Conservation (phyloP, 2,797 vertebrate genomes). For the Sebastes nivosus region DNA sequence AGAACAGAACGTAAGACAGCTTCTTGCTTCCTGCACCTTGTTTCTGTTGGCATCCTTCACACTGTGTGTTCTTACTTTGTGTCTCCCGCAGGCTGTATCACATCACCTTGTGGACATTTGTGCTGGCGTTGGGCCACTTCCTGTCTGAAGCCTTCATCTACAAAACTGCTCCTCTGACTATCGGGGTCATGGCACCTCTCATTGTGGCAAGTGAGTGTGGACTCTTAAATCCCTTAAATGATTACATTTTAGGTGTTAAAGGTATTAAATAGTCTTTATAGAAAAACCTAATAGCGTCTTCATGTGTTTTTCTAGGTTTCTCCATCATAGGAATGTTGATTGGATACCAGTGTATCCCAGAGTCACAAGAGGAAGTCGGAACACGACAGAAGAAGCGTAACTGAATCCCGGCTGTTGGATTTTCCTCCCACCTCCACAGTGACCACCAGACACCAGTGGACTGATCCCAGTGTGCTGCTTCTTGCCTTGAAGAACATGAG, state of each 20-base stretch:
- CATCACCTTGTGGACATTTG: conserved; percentile 94
- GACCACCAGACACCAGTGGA: conserved; percentile 13
- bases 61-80: background rate
- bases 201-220: conserved; percentile 93
- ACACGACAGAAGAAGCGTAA: conserved; percentile 92
- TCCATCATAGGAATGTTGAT: conserved; percentile 94
- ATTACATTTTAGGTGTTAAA: background rate
- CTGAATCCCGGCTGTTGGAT: conserved; percentile 68
- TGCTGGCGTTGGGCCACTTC: conserved; percentile 94
- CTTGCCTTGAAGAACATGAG: conserved; percentile 33
- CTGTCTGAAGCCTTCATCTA: conserved; percentile 93
- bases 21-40: background rate
- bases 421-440: background rate
- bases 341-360: conserved; percentile 89
- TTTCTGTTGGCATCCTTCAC: background rate
- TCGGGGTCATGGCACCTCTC: conserved; percentile 94
- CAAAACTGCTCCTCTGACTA: conserved; percentile 91
- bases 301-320: conserved; percentile 83
- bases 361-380: conserved; percentile 77
- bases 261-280: background rate
- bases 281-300: background rate
- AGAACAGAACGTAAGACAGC: conserved; percentile 89
- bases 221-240: background rate
- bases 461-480: conserved; percentile 11
- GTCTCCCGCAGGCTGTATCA: conserved; percentile 87